A percentile compares a stretch with the other conserved stretches of the same genome.
These are phyloP conservation scores for Chaetogeoica ovagalla DNA, from an alignment of 2,888 invertebrate genomes.

Conservation along the genomic window DNA sequence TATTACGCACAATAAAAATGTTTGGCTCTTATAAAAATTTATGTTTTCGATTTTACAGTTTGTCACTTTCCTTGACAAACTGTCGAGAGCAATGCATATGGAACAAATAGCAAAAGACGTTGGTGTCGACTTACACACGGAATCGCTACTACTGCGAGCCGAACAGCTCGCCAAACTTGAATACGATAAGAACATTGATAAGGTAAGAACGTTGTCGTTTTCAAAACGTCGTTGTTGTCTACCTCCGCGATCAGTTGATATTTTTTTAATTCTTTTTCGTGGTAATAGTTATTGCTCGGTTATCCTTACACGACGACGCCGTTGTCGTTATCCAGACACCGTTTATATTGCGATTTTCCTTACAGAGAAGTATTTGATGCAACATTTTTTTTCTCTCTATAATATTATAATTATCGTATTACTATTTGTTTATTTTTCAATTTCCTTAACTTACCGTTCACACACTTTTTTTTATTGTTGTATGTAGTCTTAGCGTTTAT, in stretches of 20 bases:
- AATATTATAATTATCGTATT: background rate
- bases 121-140: slow-evolving; percentile 80
- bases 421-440: background rate
- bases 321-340: slow-evolving; percentile 42
- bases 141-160: slow-evolving; percentile 80
- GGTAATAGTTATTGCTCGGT: slow-evolving; percentile 53
- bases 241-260: background rate
- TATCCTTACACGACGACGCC: slow-evolving; percentile 49
- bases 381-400: slow-evolving; percentile 23
- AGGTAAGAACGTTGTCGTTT: slow-evolving; percentile 64
- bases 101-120: slow-evolving; percentile 80
- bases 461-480: slow-evolving; percentile 23
- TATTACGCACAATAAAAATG: too few species aligned
- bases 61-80: slow-evolving; percentile 78
- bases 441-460: slow-evolving; percentile 1
- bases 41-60: slow-evolving; percentile 64
- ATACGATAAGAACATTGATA: slow-evolving; percentile 80
- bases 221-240: background rate
- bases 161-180: slow-evolving; percentile 81
- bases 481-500: slow-evolving; percentile 14
- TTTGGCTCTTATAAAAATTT: background rate
- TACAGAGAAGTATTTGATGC: slow-evolving; percentile 48
- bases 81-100: slow-evolving; percentile 81
- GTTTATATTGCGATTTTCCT: slow-evolving; percentile 50
- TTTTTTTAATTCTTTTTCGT: slow-evolving; percentile 28